A percentile compares a stretch with the other conserved stretches of the same genome.
Conservation (phyloP, 2,797 vertebrate species). For the Diceros bicornis region DNA sequence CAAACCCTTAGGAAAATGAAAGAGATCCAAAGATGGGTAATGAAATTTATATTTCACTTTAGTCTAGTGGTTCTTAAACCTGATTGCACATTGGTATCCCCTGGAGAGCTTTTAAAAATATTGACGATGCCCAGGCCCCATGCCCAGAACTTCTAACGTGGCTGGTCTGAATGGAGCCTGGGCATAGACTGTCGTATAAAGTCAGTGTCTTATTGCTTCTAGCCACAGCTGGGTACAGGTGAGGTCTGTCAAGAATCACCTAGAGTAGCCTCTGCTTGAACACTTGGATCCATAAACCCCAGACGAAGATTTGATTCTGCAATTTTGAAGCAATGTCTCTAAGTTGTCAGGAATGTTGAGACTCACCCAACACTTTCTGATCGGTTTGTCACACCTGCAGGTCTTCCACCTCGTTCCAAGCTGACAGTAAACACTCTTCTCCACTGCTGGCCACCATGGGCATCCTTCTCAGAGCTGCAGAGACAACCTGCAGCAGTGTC, state of each 20-base stretch:
- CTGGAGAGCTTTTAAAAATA: conserved; percentile 58
- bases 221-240: neutral
- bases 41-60: conserved; percentile 38
- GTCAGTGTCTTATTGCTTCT: neutral
- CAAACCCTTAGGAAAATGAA: conserved; percentile 27
- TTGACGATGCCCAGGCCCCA: neutral
- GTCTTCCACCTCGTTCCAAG: neutral
- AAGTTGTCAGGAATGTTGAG: neutral
- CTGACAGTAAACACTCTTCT: neutral
- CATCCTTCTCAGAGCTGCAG: neutral
- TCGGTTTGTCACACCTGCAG: neutral
- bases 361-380: neutral
- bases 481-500: neutral
- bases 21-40: conserved; percentile 1
- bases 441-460: neutral
- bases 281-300: neutral
- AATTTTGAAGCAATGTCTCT: neutral
- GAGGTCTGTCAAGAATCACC: neutral
- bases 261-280: neutral
- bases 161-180: conserved; percentile 1
- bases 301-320: neutral
- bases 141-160: neutral
- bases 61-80: conserved; percentile 25
- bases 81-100: neutral
- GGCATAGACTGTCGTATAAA: neutral